Base-by-base conservation (phyloP, 2,797 vertebrate species). In the Philypnodon macrostomus region DNA sequence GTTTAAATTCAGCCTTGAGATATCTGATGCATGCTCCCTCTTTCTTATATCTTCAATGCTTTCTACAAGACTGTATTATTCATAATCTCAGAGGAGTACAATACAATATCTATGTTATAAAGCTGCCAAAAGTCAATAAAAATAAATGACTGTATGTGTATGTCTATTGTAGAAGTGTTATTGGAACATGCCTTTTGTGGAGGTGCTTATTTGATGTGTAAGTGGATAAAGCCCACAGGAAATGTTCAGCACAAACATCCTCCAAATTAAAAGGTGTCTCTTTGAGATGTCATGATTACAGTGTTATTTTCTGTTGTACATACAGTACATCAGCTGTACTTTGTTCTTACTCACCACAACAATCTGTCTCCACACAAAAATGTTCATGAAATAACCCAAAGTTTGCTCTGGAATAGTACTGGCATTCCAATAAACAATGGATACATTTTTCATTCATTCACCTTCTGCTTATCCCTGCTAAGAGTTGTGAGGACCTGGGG, bases 161-260 rank as follows among this genome's bases (percentile, higher is more conserved):
- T 39, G 34, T 27, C n/a, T n/a, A n/a, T n/a, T 48, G 41, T 48
- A 10, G 26, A 47, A 44, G 51, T 57, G 32, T 13, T 40, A 19
- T 19, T 40, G 36, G 44, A 58, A 29, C 42, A 58, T 30, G 13
- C 7, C 8, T 11, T 27, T 18, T 23, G 42, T 51, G 30, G n/a
- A 69, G 26, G 52, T 58, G 21, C 15, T 53, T 47, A 54, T 76
- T 65, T 58, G 38, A 53, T 30, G 39, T n/a, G 37, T 47, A 27
- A 54, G 27, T 18, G 15, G 17, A 14, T 38, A 60, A 72, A 29
- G n/a, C 36, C 36, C 44, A 61, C 32, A 64, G 64, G 63, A 70
- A 41, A 42, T 61, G 10, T 41, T 36, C 18, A 15, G 48, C 26
- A 53, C 27, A 44, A 44, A 55, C 53, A 53, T 11, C 40, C 26